Percentiles rank a stretch among this genome's conserved stretches.
Evolutionary conservation across 2,888 invertebrate genomes (phyloP).

Genomic region (Electrophaes corylata): DNA sequence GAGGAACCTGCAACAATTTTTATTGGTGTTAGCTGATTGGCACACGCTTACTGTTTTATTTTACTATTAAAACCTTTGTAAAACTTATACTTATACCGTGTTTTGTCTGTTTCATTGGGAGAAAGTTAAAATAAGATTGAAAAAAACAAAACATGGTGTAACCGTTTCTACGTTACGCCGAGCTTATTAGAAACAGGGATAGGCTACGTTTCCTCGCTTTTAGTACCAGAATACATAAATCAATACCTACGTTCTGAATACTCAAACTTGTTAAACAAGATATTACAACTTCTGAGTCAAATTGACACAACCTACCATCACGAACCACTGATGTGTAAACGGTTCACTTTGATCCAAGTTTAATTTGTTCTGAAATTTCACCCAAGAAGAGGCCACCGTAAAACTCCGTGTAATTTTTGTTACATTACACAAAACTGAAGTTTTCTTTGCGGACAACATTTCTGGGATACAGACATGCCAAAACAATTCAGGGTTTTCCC

Average conservation of each 20-base stretch:
- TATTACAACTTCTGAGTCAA: neutral
- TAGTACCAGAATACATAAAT: too few relatives aligned
- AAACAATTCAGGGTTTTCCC: constrained; percentile 13
- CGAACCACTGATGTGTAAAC: constrained; percentile 6
- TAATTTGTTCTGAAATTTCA: constrained; percentile 22
- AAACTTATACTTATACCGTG: too few relatives aligned
- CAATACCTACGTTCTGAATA: neutral
- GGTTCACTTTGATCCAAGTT: constrained; percentile 25
- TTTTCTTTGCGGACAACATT: constrained; percentile 10
- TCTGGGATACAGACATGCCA: constrained; percentile 5
- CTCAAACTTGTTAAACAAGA: too few relatives aligned
- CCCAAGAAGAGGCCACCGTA: constrained; percentile 13
- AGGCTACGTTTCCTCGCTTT: too few relatives aligned
- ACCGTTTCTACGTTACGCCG: too few relatives aligned
- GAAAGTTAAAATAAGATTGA: too few relatives aligned
- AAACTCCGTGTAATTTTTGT: constrained; percentile 8
- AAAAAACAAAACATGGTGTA: too few relatives aligned
- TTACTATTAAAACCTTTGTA: too few relatives aligned
- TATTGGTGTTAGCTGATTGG: neutral
- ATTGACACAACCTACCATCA: neutral
- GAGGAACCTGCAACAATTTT: constrained; percentile 81
- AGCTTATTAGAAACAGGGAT: too few relatives aligned
- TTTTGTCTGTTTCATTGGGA: too few relatives aligned
- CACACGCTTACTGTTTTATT: too few relatives aligned
- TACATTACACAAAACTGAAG: constrained; percentile 16